Conservation (phyloP, 2,797 vertebrate genomes). For the Myoxocephalus aenaeus region DNA sequence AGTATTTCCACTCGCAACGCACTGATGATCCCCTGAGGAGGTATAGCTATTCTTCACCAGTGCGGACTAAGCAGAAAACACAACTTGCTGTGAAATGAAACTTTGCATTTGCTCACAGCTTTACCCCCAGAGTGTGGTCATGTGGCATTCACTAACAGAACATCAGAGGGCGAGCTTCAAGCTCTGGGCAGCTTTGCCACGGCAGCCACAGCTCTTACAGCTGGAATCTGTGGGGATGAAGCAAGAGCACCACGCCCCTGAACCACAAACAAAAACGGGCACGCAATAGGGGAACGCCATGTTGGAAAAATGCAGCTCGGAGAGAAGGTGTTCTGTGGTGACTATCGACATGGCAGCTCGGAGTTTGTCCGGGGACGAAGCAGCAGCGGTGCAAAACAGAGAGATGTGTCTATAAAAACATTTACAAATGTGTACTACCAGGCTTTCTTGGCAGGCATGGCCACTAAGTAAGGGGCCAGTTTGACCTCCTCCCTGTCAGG, state of each 20-base stretch:
- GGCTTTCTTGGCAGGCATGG: background rate
- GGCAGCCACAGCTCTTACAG: constrained; percentile 54
- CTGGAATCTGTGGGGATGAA: constrained; percentile 53
- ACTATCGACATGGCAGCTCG: constrained; percentile 29
- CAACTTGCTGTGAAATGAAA: constrained; percentile 43
- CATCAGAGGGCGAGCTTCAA: constrained; percentile 52
- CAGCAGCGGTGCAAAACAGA: constrained; percentile 1
- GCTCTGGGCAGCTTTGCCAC: constrained; percentile 48
- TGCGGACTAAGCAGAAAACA: constrained; percentile 53
- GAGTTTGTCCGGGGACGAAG: constrained; percentile 19
- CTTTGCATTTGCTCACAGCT: constrained; percentile 47
- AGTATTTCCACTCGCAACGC: constrained; percentile 25
- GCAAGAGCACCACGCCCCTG: constrained; percentile 64
- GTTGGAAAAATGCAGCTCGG: constrained; percentile 46
- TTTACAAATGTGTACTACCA: constrained; percentile 33
- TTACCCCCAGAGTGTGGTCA: constrained; percentile 48
- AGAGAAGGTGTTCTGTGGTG: constrained; percentile 24
- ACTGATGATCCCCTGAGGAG: constrained; percentile 18
- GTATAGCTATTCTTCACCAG: constrained; percentile 48
- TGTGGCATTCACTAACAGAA: constrained; percentile 60
- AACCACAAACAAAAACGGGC: constrained; percentile 59
- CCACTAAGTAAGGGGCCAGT: constrained; percentile 15
- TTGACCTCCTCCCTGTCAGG: constrained; percentile 27
- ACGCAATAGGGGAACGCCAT: constrained; percentile 57
- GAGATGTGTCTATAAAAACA: background rate